Percentiles rank a stretch among this genome's conserved stretches.
Evolutionary conservation across 2,888 invertebrate genomes (phyloP).

Genomic region (Stenodema calcarata): DNA sequence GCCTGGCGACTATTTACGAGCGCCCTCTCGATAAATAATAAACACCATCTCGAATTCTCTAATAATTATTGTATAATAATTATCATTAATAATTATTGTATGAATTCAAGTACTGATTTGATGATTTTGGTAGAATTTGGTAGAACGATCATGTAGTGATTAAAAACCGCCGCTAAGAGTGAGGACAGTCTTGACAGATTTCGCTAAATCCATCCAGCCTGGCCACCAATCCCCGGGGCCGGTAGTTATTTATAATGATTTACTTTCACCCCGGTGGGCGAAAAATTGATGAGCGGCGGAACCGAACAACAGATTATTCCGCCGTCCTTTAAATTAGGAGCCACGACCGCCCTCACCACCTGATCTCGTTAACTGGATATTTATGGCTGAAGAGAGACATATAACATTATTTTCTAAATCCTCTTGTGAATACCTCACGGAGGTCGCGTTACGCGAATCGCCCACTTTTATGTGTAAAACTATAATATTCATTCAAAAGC

Average conservation of each 20-base stretch:
- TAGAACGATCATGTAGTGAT: background rate
- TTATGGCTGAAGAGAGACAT: background rate
- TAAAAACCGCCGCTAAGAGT: background rate
- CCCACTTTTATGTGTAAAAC: too few species aligned
- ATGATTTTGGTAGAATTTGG: too few species aligned
- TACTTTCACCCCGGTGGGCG: background rate
- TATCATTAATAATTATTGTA: too few species aligned
- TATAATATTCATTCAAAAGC: too few species aligned
- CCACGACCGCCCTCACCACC: background rate
- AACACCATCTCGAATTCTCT: too few species aligned
- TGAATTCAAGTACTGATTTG: too few species aligned
- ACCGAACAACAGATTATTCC: constrained; percentile 16
- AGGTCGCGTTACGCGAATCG: background rate
- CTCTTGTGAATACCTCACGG: background rate
- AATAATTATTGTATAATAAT: too few species aligned
- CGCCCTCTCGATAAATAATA: too few species aligned
- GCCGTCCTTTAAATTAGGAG: constrained; percentile 2
- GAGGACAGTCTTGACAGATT: background rate
- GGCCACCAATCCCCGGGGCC: background rate
- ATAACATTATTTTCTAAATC: background rate
- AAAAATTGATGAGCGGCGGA: background rate
- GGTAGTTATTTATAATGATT: background rate
- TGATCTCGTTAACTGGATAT: constrained; percentile 15
- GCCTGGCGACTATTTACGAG: too few species aligned
- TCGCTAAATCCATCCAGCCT: background rate